Percentiles rank a stretch among this genome's conserved stretches.
These are phyloP conservation scores for Drosophila limbata DNA, from an alignment of 2,888 invertebrate species.

Conservation along the genomic window DNA sequence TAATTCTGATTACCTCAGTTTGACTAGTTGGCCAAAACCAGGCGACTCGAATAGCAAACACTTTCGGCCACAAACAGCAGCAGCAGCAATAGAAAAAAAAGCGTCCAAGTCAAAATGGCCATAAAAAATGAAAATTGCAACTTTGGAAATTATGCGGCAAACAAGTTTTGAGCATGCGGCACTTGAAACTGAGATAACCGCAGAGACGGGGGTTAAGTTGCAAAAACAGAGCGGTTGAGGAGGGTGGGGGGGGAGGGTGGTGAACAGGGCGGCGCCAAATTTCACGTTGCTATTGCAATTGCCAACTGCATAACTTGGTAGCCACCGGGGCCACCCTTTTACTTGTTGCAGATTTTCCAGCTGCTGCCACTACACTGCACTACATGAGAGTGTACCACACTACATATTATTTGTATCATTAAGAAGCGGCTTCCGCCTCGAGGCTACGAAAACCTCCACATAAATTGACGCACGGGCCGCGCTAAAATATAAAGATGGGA, in stretches of 20 bases:
- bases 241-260: too few relatives aligned
- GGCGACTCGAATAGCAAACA: slow-evolving; percentile 44
- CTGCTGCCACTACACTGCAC: slow-evolving; percentile 37
- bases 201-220: not conserved
- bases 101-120: slow-evolving; percentile 54
- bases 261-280: slow-evolving; percentile 27
- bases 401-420: slow-evolving; percentile 60
- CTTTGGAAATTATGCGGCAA: slow-evolving; percentile 73
- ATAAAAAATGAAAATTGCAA: slow-evolving; percentile 72
- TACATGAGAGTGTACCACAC: slow-evolving; percentile 31
- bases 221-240: not conserved
- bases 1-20: slow-evolving; percentile 68
- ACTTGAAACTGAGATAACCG: slow-evolving; percentile 17
- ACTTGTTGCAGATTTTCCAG: slow-evolving; percentile 34
- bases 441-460: slow-evolving; percentile 43
- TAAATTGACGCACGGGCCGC: slow-evolving; percentile 67
- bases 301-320: slow-evolving; percentile 37
- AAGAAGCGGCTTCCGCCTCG: slow-evolving; percentile 63
- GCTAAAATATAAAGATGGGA: slow-evolving; percentile 66
- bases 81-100: slow-evolving; percentile 17
- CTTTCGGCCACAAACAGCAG: slow-evolving; percentile 35
- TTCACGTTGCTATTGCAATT: slow-evolving; percentile 37
- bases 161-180: slow-evolving; percentile 62
- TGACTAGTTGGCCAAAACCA: slow-evolving; percentile 44
- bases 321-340: slow-evolving; percentile 57